phyloP scores from a whole-genome alignment of 2,888 invertebrate species.

The Papilio gigon region DNA sequence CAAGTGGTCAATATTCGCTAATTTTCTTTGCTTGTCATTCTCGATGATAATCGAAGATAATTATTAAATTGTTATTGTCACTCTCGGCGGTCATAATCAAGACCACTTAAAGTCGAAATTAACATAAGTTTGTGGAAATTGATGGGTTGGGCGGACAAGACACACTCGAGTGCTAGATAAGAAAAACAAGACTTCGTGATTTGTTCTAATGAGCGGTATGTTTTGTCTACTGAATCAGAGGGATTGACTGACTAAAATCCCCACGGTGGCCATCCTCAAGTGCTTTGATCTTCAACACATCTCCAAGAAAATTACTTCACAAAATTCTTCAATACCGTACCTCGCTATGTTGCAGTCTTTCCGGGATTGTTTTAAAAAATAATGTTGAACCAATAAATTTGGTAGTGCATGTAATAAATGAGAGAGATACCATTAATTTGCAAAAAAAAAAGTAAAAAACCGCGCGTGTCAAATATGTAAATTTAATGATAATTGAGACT shows the following conservation, averaged over 20 bases:
- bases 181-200: not conserved
- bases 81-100: not conserved
- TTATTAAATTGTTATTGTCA: slow-evolving; percentile 3
- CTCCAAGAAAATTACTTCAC: too few species aligned
- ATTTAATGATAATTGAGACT: slow-evolving; percentile 1
- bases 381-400: not conserved
- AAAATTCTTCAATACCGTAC: too few species aligned
- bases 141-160: slow-evolving; percentile 10
- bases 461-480: not conserved
- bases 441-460: not conserved
- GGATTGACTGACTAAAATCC: too few species aligned
- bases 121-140: slow-evolving; percentile 1
- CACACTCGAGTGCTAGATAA: slow-evolving; percentile 17
- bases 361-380: too few species aligned
- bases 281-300: too few species aligned
- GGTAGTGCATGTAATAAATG: not conserved
- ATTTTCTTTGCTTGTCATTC: slow-evolving; percentile 36
- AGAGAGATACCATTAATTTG: not conserved
- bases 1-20: slow-evolving; percentile 19
- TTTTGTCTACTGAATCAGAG: not conserved
- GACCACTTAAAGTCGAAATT: slow-evolving; percentile 19
- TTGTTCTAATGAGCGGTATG: not conserved
- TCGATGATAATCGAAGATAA: slow-evolving; percentile 31
- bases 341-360: too few species aligned
- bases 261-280: too few species aligned